Percentiles rank a stretch among this genome's conserved stretches.
Conservation (phyloP, 2,797 vertebrate genomes). For the Epinephelus malabaricus region DNA sequence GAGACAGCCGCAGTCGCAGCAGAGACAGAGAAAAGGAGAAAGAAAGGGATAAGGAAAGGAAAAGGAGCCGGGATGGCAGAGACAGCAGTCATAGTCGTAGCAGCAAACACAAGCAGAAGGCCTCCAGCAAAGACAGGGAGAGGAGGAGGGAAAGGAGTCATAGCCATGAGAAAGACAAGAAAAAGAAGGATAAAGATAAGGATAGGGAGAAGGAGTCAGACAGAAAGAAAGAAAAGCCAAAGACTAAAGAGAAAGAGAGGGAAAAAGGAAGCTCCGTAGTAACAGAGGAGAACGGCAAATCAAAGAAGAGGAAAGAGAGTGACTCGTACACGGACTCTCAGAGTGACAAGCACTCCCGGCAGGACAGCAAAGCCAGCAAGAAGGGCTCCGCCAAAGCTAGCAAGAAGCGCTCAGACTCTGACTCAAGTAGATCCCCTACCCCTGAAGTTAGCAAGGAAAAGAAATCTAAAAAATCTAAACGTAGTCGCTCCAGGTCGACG, state of each 20-base stretch:
- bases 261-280: constrained; percentile 81
- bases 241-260: constrained; percentile 83
- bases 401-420: constrained; percentile 93
- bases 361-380: constrained; percentile 90
- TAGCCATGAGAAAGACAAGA: constrained; percentile 93
- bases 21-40: constrained; percentile 90
- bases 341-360: constrained; percentile 90
- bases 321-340: constrained; percentile 89
- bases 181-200: constrained; percentile 92
- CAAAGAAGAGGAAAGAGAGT: constrained; percentile 84
- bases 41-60: constrained; percentile 91
- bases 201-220: constrained; percentile 89
- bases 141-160: constrained; percentile 91
- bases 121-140: constrained; percentile 92
- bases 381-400: constrained; percentile 93
- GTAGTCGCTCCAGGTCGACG: constrained; percentile 97
- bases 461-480: constrained; percentile 98
- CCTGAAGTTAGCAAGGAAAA: constrained; percentile 98
- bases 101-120: constrained; percentile 93
- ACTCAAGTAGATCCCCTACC: constrained; percentile 94
- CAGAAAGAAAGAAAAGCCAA: constrained; percentile 88
- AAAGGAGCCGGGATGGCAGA: constrained; percentile 88
- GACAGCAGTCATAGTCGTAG: constrained; percentile 90
- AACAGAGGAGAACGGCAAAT: constrained; percentile 89
- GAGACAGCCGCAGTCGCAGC: constrained; percentile 87